Percentiles rank a stretch among this genome's conserved stretches.
These are phyloP conservation scores for Poecilia picta DNA, from an alignment of 2,797 vertebrate genomes.

Conservation along the genomic window DNA sequence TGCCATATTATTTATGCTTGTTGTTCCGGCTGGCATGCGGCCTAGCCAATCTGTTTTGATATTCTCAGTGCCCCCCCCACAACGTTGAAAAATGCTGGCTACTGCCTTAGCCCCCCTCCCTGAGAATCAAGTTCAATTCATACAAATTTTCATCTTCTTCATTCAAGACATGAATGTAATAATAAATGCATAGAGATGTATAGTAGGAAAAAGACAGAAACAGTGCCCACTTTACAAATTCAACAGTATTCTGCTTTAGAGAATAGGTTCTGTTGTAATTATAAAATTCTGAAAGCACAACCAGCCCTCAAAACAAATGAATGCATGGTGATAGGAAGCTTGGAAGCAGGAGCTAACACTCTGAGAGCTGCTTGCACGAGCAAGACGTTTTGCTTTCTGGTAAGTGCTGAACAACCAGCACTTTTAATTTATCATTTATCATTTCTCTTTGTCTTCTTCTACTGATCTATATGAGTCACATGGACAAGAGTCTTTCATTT, in stretches of 20 bases:
- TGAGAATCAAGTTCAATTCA: too few relatives aligned
- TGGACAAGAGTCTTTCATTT: constrained; percentile 80
- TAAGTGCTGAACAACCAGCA: not conserved
- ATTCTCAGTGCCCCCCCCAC: not conserved
- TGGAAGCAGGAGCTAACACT: not conserved
- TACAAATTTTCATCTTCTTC: too few relatives aligned
- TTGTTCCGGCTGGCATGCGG: not conserved
- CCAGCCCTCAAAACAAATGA: not conserved
- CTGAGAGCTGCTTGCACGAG: not conserved
- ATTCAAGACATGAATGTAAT: too few relatives aligned
- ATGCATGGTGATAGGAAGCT: not conserved
- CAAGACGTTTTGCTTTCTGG: not conserved
- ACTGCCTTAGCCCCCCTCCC: too few relatives aligned
- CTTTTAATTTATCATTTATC: constrained; percentile 17
- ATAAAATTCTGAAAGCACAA: not conserved
- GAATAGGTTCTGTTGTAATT: not conserved
- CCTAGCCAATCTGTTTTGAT: not conserved
- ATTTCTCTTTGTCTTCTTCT: constrained; percentile 29
- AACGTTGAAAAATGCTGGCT: too few relatives aligned
- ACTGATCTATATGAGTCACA: constrained; percentile 75
- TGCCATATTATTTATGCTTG: not conserved
- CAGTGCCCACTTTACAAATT: not conserved
- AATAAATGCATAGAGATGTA: not conserved
- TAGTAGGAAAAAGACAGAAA: not conserved
- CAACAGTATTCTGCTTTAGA: not conserved